phyloP scores from a whole-genome alignment of 2,797 vertebrate species.

The Sebastes kiyomatsui region DNA sequence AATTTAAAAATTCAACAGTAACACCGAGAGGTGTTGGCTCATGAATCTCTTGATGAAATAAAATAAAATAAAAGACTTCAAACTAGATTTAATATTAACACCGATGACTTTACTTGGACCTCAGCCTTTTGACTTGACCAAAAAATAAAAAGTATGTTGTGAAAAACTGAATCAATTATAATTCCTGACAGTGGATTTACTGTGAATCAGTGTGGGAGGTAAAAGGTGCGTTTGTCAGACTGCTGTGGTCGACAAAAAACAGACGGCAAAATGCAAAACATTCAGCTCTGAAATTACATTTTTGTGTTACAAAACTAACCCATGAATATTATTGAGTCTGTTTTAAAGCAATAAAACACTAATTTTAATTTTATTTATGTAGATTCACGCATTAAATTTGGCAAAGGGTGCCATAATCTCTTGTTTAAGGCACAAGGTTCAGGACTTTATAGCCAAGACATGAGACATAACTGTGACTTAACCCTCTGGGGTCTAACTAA shows the following conservation, averaged over 20 bases:
- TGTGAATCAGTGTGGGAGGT: not conserved
- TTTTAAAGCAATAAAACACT: no score
- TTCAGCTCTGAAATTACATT: not conserved
- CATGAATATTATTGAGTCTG: no score
- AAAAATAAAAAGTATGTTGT: not conserved
- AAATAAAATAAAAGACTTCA: not conserved
- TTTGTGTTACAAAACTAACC: not conserved
- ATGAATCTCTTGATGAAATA: not conserved
- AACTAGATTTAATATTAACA: not conserved
- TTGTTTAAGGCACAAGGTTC: no score
- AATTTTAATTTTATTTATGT: not conserved
- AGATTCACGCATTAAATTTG: not conserved
- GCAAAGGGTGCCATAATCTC: no score
- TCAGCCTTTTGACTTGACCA: not conserved
- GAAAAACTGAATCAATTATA: no score
- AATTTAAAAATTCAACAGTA: not conserved
- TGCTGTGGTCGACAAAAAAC: not conserved
- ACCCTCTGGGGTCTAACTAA: no score
- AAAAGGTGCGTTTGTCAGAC: not conserved
- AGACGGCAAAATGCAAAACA: not conserved
- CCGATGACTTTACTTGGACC: not conserved
- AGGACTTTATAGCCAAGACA: not conserved
- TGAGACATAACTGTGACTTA: not conserved
- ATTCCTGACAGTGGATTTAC: not conserved
- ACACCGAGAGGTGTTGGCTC: not conserved